Evolutionary conservation across 1,140 invertebrate species (phyloP), one percentile per base, ranked within the genome.

Genomic region (Arctopsyche grandis): DNA sequence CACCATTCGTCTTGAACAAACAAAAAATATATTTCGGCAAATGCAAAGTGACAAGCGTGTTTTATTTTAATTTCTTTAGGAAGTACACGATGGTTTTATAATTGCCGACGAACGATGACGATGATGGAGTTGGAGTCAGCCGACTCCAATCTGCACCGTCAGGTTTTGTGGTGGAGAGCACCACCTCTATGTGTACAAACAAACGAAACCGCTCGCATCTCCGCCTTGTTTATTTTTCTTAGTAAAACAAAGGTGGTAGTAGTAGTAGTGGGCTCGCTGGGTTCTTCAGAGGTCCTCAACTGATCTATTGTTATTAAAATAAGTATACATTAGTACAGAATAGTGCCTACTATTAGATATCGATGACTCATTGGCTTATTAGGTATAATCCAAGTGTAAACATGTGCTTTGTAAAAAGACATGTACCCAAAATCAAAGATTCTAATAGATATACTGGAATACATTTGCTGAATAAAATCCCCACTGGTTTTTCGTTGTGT

Each of bases 191-290:
- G 70, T 73, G 22, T 44, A 73, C 44, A 29, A 56, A 74, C 71
- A 74, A 74, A 74, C 71, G 44, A 74, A 74, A 74, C 71, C 46
- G 44, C 71, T 74, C 70, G 9, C 44, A 22, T n/a, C 58, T 60
- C 63, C 63, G 38, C 74, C 16, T 76, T 63, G 74, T 76, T 76
- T 76, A 76, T 76, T 76, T 76, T 76, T 76, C 26, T 43, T 22
- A 16, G 74, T 76, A 76, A 76, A 76, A 76, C 74, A 76, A 76
- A 76, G 71, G 71, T 74, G 22, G 44, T 74, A 14, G 43, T 46
- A 29, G 44, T 74, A 14, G 43, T 46, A 16, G 24, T 66, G 16
- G 21, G 21, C 10, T 24, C 24, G 5, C 12, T 60, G 21, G 24
- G 1, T 0, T 3, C 9, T 9, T 24, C 63, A 66, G 63, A 9